Base-by-base conservation (phyloP, 2,888 invertebrate genomes). In the Cancer borealis region DNA sequence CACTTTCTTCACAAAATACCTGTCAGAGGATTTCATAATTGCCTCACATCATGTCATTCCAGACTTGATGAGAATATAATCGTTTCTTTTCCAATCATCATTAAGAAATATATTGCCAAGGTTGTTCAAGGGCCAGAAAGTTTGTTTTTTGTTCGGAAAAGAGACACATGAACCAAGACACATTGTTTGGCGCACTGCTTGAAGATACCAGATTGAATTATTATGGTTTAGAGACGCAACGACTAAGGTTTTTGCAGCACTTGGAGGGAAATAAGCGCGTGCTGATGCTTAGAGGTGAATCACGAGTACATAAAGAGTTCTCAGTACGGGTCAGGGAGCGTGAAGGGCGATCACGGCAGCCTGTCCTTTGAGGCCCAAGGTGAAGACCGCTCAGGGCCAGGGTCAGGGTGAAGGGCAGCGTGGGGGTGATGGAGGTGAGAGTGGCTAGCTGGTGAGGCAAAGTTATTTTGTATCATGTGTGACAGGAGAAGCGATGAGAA, bases 301-400 rank as follows among this genome's bases (percentile, higher is more conserved):
- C 73, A 73, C 73, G 73, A n/a, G 73, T n/a, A 26, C 73, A 60
- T 21, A 26, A 73, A 73, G 73, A 66, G 60, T 66, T 66, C 60
- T 17, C 17, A 17, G 60, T 12, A 17, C 8, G 4, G 17, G 60
- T 66, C 14, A 66, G 0, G 60, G 60, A 26, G 73, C 26, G 73
- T 73, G 73, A 73, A 73, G 73, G 21, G 73, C 26, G 21, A 73
- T 73, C n/a, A 26, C 73, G 73, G 73, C 8, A 8, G n/a, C 73
- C n/a, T 26, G 73, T 73, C 73, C 73, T 73, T 5, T 6, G 73
- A n/a, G 73, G 73, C 73, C 73, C 73, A 26, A 26, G 73, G 66
- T 73, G 66, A 73, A 73, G 73, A 73, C 73, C 73, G 73, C 73
- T 73, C 73, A 5, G 73, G 73, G 73, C n/a, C 26, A 73, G 73